These are phyloP conservation scores for Neogobius melanostomus DNA, from an alignment of 2,113 vertebrate genomes.

Conservation along the genomic window DNA sequence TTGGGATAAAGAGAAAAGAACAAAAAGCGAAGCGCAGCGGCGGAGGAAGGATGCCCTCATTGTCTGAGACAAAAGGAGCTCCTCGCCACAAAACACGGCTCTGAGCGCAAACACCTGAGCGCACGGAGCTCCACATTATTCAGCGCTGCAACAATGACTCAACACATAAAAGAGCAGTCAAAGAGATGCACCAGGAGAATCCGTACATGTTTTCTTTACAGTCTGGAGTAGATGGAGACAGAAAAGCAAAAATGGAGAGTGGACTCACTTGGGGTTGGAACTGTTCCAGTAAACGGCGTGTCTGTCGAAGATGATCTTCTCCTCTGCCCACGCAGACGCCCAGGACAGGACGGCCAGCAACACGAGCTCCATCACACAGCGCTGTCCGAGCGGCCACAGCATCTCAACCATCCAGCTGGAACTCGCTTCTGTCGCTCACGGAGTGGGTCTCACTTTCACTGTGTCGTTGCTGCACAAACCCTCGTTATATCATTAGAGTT, in stretches of 20 bases:
- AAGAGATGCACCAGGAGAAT: constrained; percentile 1
- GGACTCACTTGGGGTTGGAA: constrained; percentile 78
- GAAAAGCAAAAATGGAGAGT: constrained; percentile 15
- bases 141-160: constrained; percentile 9
- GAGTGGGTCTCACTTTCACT: constrained; percentile 35
- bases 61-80: constrained; percentile 65
- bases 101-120: constrained; percentile 5
- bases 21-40: constrained; percentile 27
- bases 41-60: constrained; percentile 65
- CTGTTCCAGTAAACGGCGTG: constrained; percentile 82
- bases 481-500: constrained; percentile 51
- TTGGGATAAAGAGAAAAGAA: constrained; percentile 11
- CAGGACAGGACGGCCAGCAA: constrained; percentile 72
- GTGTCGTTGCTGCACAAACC: constrained; percentile 49
- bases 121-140: not conserved
- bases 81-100: constrained; percentile 40
- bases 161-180: constrained; percentile 15
- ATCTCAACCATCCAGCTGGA: constrained; percentile 60
- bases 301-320: constrained; percentile 80
- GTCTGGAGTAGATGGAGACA: not conserved
- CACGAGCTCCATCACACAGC: constrained; percentile 76
- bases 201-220: constrained; percentile 10
- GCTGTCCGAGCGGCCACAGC: constrained; percentile 61
- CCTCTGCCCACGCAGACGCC: constrained; percentile 76
- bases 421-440: constrained; percentile 8